Conservation (phyloP, 2,797 vertebrate genomes). For the Antennarius maculatus region DNA sequence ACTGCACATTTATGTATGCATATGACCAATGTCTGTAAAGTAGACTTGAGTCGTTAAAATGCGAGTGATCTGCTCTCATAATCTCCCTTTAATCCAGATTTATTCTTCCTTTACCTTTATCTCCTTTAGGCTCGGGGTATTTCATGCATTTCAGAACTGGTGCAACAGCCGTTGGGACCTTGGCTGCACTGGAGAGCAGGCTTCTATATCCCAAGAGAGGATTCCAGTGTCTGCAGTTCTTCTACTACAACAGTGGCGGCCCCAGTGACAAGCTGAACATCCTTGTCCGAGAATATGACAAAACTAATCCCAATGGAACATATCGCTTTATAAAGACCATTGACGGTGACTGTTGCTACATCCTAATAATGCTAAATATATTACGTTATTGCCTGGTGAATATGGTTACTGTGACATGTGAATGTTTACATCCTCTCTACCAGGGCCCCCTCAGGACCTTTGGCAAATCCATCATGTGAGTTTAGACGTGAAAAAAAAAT, state of each 20-base stretch:
- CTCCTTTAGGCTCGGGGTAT: constrained; percentile 84
- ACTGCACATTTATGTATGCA: too few relatives aligned
- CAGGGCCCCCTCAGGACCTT: constrained; percentile 72
- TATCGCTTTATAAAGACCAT: constrained; percentile 78
- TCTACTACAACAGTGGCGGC: constrained; percentile 85
- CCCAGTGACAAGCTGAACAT: constrained; percentile 79
- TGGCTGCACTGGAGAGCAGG: constrained; percentile 86
- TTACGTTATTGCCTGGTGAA: not conserved
- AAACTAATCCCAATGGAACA: constrained; percentile 60
- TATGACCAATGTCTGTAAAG: not conserved
- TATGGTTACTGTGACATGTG: not conserved
- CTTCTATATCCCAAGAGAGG: constrained; percentile 87
- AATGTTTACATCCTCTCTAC: not conserved
- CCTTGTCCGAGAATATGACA: constrained; percentile 83
- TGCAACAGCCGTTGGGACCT: constrained; percentile 56
- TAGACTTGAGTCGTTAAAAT: not conserved
- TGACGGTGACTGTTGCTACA: constrained; percentile 74
- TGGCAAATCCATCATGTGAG: constrained; percentile 90
- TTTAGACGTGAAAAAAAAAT: constrained; percentile 82
- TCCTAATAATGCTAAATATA: not conserved
- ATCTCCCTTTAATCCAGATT: too few relatives aligned
- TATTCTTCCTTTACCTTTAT: constrained; percentile 52
- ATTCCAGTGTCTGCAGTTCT: constrained; percentile 93
- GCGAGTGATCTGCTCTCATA: not conserved
- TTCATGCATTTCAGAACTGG: constrained; percentile 90